These are phyloP conservation scores for Lutjanus campechanus DNA, from an alignment of 2,797 vertebrate species.

Conservation along the genomic window DNA sequence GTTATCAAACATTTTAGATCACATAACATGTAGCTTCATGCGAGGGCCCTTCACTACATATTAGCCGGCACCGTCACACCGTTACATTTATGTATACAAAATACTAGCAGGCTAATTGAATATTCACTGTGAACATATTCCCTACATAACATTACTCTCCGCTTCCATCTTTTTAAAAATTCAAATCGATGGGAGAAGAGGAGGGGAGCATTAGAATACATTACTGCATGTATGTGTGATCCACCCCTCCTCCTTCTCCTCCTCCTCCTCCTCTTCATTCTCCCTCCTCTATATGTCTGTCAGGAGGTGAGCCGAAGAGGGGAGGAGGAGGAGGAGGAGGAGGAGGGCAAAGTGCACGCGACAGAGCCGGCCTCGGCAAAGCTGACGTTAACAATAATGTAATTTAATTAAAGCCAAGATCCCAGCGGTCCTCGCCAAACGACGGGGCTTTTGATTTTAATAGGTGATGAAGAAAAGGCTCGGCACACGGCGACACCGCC, in stretches of 20 bases:
- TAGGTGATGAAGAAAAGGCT: constrained; percentile 82
- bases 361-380: constrained; percentile 68
- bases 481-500: constrained; percentile 38
- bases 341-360: constrained; percentile 72
- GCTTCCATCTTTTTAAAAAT: constrained; percentile 79
- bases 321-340: constrained; percentile 54
- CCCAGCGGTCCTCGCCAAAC: constrained; percentile 64
- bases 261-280: neutral
- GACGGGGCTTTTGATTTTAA: constrained; percentile 83
- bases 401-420: constrained; percentile 87
- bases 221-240: constrained; percentile 73
- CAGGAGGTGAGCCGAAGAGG: constrained; percentile 64
- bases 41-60: constrained; percentile 65
- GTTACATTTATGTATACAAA: constrained; percentile 69
- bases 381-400: constrained; percentile 91
- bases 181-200: constrained; percentile 76
- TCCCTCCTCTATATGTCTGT: constrained; percentile 69
- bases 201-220: constrained; percentile 81
- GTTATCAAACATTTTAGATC: constrained; percentile 58
- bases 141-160: constrained; percentile 69
- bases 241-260: constrained; percentile 22
- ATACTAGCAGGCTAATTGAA: constrained; percentile 70
- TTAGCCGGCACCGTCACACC: constrained; percentile 52
- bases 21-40: constrained; percentile 32
- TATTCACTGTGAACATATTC: constrained; percentile 85